Base-by-base conservation (phyloP, 2,113 vertebrate genomes). In the Passer domesticus region DNA sequence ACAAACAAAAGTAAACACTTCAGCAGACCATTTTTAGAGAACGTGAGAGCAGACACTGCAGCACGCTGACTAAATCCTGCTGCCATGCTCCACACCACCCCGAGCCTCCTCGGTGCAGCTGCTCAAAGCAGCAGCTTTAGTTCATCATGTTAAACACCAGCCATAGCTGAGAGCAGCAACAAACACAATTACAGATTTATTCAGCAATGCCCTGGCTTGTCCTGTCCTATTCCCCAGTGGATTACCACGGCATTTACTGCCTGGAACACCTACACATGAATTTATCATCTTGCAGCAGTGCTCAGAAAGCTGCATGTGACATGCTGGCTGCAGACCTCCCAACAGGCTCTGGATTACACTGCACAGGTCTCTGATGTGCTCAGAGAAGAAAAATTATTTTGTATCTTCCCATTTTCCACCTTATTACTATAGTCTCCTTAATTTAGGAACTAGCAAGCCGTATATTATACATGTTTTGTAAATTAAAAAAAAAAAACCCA, bases 1-100 rank as follows among this genome's bases (percentile, higher is more conserved):
- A 63, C 84, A 94, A 90, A 86, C 93, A 94, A 74, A 53, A 17
- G 49, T 64, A 87, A 92, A 78, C 47, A 41, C 83, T 83, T 76
- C 0, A 73, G 67, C 84, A 94, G 87, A 15, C 37, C 58, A 3
- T 67, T 52, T 64, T 31, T 59, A 13, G 11, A 23, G 74, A n/a
- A 66, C 0, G 4, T 13, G 46, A 31, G 53, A 79, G 87, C 93
- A 94, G 87, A 16, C 58, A 3, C 4, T 78, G 78, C 87, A 18
- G 22, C 44, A 46, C 5, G 1, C 11, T 46, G 30, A 39, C 39
- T 16, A 13, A 37, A 63, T 60, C 75, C 35, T 72, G 74, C 78
- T 49, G 59, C 88, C 44, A 2, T 23, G 7, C 55, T 17, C 3
- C 6, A 17, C 20, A 22, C 24, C 44, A 13, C 49, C 11, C 28